Evolutionary conservation across 1,140 invertebrate species (phyloP).

Genomic region (Melipona quadrifasciata): DNA sequence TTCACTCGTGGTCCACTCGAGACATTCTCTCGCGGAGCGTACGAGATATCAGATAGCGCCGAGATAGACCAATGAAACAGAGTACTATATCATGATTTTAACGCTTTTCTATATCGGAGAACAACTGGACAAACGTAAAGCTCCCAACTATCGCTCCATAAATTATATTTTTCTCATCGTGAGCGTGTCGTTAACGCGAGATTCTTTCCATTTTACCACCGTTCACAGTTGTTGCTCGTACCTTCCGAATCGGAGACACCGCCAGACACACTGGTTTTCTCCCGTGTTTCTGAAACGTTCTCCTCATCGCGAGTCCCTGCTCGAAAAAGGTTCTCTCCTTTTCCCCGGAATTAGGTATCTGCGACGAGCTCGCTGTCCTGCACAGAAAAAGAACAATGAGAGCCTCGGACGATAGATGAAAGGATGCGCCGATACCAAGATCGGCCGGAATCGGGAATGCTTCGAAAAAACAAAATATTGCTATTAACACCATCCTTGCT

Average conservation of each 20-base stretch:
- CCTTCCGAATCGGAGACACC: neutral
- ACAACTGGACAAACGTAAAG: slow-evolving; percentile 34
- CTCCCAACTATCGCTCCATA: neutral
- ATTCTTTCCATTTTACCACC: slow-evolving; percentile 11
- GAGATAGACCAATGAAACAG: neutral
- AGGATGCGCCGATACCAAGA: slow-evolving; percentile 50
- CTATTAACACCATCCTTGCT: neutral
- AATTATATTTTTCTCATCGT: slow-evolving; percentile 24
- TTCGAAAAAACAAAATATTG: neutral
- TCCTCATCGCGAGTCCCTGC: slow-evolving; percentile 51
- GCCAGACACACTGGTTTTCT: slow-evolving; percentile 33
- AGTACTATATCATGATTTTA: slow-evolving; percentile 46
- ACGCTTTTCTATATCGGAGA: slow-evolving; percentile 41
- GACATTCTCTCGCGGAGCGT: slow-evolving; percentile 5
- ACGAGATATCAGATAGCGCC: slow-evolving; percentile 14
- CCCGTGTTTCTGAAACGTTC: slow-evolving; percentile 44
- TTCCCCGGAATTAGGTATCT: slow-evolving; percentile 67
- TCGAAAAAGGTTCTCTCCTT: slow-evolving; percentile 54
- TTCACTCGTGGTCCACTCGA: slow-evolving; percentile 17
- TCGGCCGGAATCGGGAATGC: slow-evolving; percentile 48
- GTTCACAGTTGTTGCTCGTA: slow-evolving; percentile 1
- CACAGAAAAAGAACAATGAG: slow-evolving; percentile 63
- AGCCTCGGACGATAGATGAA: slow-evolving; percentile 61
- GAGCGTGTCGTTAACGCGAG: slow-evolving; percentile 31
- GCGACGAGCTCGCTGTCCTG: slow-evolving; percentile 64